Base-by-base conservation (phyloP, 1,140 invertebrate genomes). In the Drosophila malerkotliana region DNA sequence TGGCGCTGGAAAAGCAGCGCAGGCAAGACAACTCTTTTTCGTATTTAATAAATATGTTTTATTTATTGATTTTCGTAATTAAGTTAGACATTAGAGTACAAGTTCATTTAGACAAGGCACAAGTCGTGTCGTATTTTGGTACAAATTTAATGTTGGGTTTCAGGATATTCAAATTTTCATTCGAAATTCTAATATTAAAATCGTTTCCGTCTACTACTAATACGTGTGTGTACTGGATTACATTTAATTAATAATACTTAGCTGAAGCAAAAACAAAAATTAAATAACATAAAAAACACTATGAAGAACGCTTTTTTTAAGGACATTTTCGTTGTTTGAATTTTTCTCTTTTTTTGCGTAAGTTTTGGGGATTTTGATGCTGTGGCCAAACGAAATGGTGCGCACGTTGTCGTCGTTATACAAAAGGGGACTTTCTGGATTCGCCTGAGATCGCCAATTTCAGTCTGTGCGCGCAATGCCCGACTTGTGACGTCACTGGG, bases 401-500 rank as follows among this genome's bases (percentile, higher is more conserved):
- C 67, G 58, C 58, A 68, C 71, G 62, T 56, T 68, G 73, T 81
- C 74, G 68, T 73, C n/a, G 41, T 44, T 18, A 8, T 18, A 63
- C 62, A 56, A 66, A 47, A 62, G 51, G 52, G 59, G 30, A 12
- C 39, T 69, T 73, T 56, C 60, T 30, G 26, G 53, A 47, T 49
- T 71, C 58, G 64, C 68, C 63, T 87, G 82, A 85, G 82, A 85
- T 88, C 83, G 79, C 83, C 83, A 82, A 83, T 83, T 71, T 87
- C 83, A 87, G 83, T 87, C 83, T 87, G 84, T 88, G 83, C 74
- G 77, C 77, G 82, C 74, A 72, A 69, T 60, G 75, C 62, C 66
- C 83, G 83, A 88, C 79, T 87, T 88, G 83, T 87, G 84, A 87
- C 83, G 57, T 88, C 79, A 87, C 83, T 83, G 79, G 83, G 58